These are phyloP conservation scores for Trigoniulus corallinus DNA, from an alignment of 1,140 invertebrate species.

Conservation along the genomic window DNA sequence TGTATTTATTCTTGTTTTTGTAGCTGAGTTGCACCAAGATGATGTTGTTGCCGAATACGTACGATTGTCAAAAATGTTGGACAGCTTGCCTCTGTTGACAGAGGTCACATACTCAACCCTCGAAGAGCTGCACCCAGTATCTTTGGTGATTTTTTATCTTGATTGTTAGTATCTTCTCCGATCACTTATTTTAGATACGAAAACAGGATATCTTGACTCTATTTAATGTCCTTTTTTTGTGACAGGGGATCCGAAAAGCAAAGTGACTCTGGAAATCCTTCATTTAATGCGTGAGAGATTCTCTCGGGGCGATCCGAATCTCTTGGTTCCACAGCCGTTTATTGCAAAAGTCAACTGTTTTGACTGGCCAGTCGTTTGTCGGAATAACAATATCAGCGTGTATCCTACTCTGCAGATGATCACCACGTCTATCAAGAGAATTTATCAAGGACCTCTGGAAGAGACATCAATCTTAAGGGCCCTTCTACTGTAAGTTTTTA, in stretches of 20 bases:
- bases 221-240: background rate
- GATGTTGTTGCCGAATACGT: background rate
- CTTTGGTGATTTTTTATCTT: background rate
- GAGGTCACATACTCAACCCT: background rate
- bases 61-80: background rate
- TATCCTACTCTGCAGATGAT: background rate
- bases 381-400: background rate
- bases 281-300: background rate
- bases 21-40: background rate
- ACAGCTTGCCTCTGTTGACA: background rate
- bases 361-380: background rate
- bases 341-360: background rate
- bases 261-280: background rate
- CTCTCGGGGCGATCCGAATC: background rate
- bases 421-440: background rate
- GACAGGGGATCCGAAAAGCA: background rate
- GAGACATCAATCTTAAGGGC: too few relatives aligned
- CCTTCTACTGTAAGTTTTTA: too few relatives aligned
- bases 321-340: background rate
- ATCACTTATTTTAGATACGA: too few relatives aligned
- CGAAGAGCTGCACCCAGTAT: background rate
- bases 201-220: too few relatives aligned
- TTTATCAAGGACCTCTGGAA: too few relatives aligned
- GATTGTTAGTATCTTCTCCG: background rate
- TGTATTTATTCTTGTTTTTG: background rate